Evolutionary conservation across 1,140 invertebrate genomes (phyloP).

Genomic region (Rhagoletis zephyria): DNA sequence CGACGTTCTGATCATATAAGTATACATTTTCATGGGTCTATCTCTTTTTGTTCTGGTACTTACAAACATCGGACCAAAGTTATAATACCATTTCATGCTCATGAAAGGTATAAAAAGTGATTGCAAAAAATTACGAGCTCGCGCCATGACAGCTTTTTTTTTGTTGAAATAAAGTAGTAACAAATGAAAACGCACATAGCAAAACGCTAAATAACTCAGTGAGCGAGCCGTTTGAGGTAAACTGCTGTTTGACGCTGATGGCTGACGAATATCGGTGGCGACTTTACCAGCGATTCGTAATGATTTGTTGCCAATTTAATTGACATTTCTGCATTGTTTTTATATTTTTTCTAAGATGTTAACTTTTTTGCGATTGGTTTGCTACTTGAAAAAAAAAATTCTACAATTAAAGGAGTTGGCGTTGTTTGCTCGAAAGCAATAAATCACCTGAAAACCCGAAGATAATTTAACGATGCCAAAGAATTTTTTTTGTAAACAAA

Average conservation of each 20-base stretch:
- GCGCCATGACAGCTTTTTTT: background rate
- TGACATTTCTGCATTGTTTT: background rate
- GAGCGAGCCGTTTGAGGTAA: background rate
- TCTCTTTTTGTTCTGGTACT: no score
- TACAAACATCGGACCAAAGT: no score
- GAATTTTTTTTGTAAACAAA: no score
- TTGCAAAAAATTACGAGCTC: slow-evolving; percentile 42
- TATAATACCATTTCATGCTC: no score
- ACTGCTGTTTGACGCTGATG: background rate
- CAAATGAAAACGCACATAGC: background rate
- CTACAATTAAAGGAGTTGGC: background rate
- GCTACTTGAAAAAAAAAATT: background rate
- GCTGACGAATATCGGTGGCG: background rate
- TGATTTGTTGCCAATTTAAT: slow-evolving; percentile 23
- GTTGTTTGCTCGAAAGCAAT: background rate
- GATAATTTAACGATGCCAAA: no score
- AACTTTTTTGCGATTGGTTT: background rate
- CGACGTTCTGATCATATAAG: no score
- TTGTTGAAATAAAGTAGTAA: background rate
- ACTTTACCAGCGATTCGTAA: background rate
- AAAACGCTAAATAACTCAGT: background rate
- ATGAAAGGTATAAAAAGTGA: no score
- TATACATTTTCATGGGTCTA: no score
- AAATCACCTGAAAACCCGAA: no score
- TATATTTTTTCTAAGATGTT: background rate